Base-by-base conservation (phyloP, 2,888 invertebrate species). In the Opisthograptis luteolata region DNA sequence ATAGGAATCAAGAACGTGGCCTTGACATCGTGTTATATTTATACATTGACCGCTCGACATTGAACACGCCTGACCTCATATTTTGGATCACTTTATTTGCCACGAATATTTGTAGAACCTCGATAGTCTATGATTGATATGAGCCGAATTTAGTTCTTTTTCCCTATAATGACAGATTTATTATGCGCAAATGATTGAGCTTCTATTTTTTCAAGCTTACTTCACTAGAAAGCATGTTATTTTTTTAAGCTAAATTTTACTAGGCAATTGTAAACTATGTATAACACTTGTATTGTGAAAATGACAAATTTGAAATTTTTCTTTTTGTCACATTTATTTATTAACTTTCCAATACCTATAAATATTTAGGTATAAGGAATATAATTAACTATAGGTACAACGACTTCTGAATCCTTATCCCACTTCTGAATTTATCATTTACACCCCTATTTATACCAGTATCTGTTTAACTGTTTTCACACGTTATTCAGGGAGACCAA, bases 11-110 rank as follows among this genome's bases (percentile, higher is more conserved):
- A 19, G 55, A 43, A 17, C 46, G 20, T 42, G 24, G 19, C 60
- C 62, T 54, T 62, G 60, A 52, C 52, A 45, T 44, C 45, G 17
- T 51, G 25, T 22, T 42, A 37, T 55, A 55, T 53, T 48, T 58
- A 45, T 32, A 35, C 31, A 13, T 32, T 59, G 50, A 52, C 48
- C 47, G 50, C n/a, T 35, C 24, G 46, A 46, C 52, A 47, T 53
- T 52, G 47, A 57, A 52, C 45, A 51, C 35, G 8, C 28, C 14
- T 45, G 50, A 45, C 47, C 44, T 37, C 52, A 49, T 55, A 53
- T 47, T 47, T 50, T 37, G 30, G 39, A 13, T 22, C 19, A 35
- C 37, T 37, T 39, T 48, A 48, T 48, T 49, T 27, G 22, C 27
- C 15, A 31, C 31, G 41, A 30, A 19, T 44, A 25, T 50, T 50